Base-by-base conservation (phyloP, 2,113 vertebrate species). In the Patagioenas fasciata region DNA sequence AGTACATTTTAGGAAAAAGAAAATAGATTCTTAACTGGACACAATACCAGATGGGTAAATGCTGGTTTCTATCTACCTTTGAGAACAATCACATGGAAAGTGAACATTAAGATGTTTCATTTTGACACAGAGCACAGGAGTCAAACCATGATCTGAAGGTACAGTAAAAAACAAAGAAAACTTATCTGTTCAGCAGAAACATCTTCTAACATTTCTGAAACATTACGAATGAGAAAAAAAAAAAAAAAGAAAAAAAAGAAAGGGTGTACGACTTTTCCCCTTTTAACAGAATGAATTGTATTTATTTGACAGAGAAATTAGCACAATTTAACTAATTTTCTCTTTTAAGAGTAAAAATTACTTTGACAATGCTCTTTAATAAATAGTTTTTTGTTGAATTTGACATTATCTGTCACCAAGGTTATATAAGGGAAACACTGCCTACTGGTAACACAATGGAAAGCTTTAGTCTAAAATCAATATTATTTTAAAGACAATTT, bases 401-500 rank as follows among this genome's bases (percentile, higher is more conserved):
- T 95, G 71, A 79, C 75, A 82, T 94, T 90, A 84, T 84, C 74
- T 92, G 67, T 95, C 95, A 90, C 74, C 53, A 81, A 79, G 86
- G 92, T 95, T 96, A 96, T 97, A 80, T 53, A 93, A 96, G 60
- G 80, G 64, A 91, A 95, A 94, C 24, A 34, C 18, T 93, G 69
- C 72, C 74, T 91, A 38, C 91, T 96, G 34, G 85, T 95, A 96
- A 97, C 94, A 95, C 84, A 95, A 95, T 62, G 64, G 70, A 94
- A 98, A 95, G 42, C 57, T 93, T 94, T 97, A 96, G 95, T 97
- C 80, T 88, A 96, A 97, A 98, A 98, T 97, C 98, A 98, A 96
- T 98, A 97, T 93, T 95, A 82, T 93, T 96, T 98, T 97, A 97
- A 98, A 93, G 88, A 97, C 88, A 97, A 97, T 97, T 98, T 96